Base-by-base conservation (phyloP, 1,140 invertebrate species). In the Drosophila persimilis region DNA sequence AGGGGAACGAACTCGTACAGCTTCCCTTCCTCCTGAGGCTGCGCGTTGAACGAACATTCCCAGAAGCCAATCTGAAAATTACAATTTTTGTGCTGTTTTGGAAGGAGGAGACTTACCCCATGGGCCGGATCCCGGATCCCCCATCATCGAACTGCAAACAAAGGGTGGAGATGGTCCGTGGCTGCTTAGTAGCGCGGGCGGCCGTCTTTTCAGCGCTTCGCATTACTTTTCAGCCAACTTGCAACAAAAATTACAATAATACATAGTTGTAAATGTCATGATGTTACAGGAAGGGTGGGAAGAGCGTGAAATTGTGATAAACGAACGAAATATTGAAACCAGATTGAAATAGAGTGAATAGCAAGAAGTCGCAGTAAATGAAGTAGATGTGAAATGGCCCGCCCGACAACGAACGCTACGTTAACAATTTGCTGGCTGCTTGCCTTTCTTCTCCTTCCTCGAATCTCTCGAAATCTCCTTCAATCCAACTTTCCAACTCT, bases 201-300 rank as follows among this genome's bases (percentile, higher is more conserved):
- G 61, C 61, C 56, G 66, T 69, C 80, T 59, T 73, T 75, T 81
- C 59, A 86, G 78, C 83, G 83, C 74, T 76, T 75, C 66, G 83
- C 78, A 71, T 58, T 80, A 81, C 78, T 88, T 81, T 74, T 86
- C 71, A 88, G 83, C 84, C 83, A 73, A 79, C 83, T 88, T 83
- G 83, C 71, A 89, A 89, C 83, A 76, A 55, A 88, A 88, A 88
- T 83, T 69, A 88, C 72, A 84, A 85, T 85, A 77, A 85, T 77
- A 88, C 60, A 74, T 62, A 79, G 60, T 72, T 81, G 52, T 77
- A 61, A 79, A 78, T 74, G 54, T 64, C 53, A 62, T 64, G 51
- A 62, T 64, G 51, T 48, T 57, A 35, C 46, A 47, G 45, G 59
- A 43, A 43, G 24, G 59, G 45, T 43, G 24, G 50, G 64, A 69